These are phyloP conservation scores for Pelobates fuscus DNA, from an alignment of 2,113 vertebrate genomes.

Conservation along the genomic window DNA sequence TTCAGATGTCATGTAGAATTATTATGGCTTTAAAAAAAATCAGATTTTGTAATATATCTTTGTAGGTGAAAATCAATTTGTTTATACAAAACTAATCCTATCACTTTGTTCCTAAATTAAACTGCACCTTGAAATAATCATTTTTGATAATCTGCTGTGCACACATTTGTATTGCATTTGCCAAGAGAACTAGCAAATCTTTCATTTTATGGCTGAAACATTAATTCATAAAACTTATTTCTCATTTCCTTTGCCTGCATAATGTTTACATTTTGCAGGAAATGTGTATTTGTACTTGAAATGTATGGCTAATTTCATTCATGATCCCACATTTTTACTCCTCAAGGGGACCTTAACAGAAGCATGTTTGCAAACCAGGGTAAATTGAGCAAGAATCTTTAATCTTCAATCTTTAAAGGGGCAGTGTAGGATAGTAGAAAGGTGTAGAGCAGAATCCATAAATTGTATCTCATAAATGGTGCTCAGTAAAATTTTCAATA, in stretches of 20 bases:
- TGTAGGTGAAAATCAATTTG: not conserved
- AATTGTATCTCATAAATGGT: no score
- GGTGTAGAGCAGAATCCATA: no score
- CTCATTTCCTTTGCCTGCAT: slow-evolving; percentile 12
- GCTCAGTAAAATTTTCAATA: no score
- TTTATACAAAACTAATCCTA: not conserved
- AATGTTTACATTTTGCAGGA: not conserved
- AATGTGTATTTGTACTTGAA: not conserved
- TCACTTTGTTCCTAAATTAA: slow-evolving; percentile 1
- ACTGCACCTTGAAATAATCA: no score
- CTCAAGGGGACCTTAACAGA: no score
- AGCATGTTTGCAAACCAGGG: no score
- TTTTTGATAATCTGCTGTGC: slow-evolving; percentile 8
- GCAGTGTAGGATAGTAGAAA: no score
- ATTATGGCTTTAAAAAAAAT: no score
- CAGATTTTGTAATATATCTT: not conserved
- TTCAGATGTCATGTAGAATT: no score
- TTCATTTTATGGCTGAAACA: slow-evolving; percentile 4
- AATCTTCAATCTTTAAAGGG: no score
- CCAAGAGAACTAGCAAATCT: slow-evolving; percentile 22
- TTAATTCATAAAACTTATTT: slow-evolving; percentile 1
- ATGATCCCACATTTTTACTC: not conserved
- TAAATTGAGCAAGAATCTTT: no score
- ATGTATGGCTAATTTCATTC: not conserved
- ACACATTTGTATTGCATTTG: slow-evolving; percentile 13